Conservation (phyloP, 2,888 invertebrate genomes). For the Drosophila melanosoma region DNA sequence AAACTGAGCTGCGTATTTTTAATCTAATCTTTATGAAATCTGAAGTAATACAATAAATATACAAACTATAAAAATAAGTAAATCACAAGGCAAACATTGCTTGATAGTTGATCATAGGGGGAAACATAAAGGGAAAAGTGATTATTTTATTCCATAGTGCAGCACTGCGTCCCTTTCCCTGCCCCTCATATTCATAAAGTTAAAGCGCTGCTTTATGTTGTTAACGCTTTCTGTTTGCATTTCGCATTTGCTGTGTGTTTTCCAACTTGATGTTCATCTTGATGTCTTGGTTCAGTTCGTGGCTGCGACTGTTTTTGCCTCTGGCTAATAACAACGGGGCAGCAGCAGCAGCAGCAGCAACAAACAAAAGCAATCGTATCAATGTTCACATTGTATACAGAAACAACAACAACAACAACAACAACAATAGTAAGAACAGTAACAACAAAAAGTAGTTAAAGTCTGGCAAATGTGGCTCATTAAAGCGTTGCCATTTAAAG, state of each 20-base stretch:
- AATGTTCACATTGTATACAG: slow-evolving; percentile 36
- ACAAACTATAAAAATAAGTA: not conserved
- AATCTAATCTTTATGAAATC: not conserved
- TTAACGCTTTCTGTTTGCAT: slow-evolving; percentile 61
- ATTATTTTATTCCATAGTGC: not conserved
- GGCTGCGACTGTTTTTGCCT: slow-evolving; percentile 49
- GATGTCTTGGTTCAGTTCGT: slow-evolving; percentile 52
- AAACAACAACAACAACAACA: slow-evolving; percentile 24
- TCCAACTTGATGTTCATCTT: slow-evolving; percentile 24
- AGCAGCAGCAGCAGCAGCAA: slow-evolving; percentile 1
- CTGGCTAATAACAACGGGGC: slow-evolving; percentile 20
- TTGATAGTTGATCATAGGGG: no score
- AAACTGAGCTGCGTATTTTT: not conserved
- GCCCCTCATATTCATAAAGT: not conserved
- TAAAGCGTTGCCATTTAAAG: slow-evolving; percentile 41
- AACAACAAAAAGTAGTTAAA: slow-evolving; percentile 16
- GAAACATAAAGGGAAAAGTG: not conserved
- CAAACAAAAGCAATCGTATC: slow-evolving; percentile 13
- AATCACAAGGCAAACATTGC: not conserved
- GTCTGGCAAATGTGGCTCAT: slow-evolving; percentile 29
- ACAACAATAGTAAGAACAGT: slow-evolving; percentile 21
- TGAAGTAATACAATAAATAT: not conserved
- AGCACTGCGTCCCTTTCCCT: not conserved
- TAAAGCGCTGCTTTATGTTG: slow-evolving; percentile 11
- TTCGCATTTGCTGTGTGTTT: slow-evolving; percentile 58